Evolutionary conservation across 2,888 invertebrate genomes (phyloP), one percentile per base, ranked within the genome.

Genomic region (Leptopterna dolabrata): DNA sequence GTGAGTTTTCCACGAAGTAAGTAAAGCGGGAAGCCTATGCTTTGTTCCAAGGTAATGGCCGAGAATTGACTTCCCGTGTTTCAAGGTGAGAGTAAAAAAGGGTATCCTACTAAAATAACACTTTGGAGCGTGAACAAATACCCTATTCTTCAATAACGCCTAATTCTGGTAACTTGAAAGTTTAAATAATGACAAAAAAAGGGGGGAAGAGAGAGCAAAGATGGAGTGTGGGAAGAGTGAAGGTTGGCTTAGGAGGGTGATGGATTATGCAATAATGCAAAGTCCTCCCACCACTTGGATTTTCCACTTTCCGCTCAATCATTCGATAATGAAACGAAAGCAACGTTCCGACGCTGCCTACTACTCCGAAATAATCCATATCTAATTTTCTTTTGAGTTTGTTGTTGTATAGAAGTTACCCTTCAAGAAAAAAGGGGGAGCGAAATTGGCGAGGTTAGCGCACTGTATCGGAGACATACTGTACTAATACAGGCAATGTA

Each of bases 271-370:
- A 81, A 81, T 81, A 81, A 81, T 47, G 81, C 55, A 2, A 81
- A 81, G 81, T 81, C 84, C 45, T 36, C 30, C 36, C 63, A 30
- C 84, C 71, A 71, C 71, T 84, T 45, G 70, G 73, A 84, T 70
- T 84, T 84, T 84, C 63, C 71, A 71, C 73, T 70, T 84, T 84
- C 81, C 81, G 55, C 81, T 81, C 81, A 81, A 81, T 81, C 81
- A 81, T 51, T 55, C 81, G 29, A 30, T 51, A 55, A 81, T 81
- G 81, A 81, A 81, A 81, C 45, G 81, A 81, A 81, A 81, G 51
- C 81, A 81, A 27, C 81, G 14, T 51, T 16, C 9, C 24, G 6
- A n/a, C 43, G 9, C 45, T 4, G 78, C 16, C 47, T 14, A 2
- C 16, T 47, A 13, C 16, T 13, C 13, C 6, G 16, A 47, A 47